phyloP scores from a whole-genome alignment of 2,797 vertebrate genomes.

The Premnoplex brunnescens region DNA sequence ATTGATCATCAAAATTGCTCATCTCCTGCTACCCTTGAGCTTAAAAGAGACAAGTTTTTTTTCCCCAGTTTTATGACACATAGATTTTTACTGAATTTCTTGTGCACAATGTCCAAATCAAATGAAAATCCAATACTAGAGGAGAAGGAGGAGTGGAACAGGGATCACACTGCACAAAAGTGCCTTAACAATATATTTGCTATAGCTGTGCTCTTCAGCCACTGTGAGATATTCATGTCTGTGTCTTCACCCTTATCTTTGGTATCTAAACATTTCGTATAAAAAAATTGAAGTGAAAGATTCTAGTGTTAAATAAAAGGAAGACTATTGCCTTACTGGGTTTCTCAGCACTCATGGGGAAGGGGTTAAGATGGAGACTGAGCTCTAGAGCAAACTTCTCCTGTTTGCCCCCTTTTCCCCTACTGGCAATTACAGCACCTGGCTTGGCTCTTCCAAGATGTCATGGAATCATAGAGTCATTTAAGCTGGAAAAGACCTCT shows the following conservation, averaged over 20 bases:
- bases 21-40: not conserved
- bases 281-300: fast-evolving
- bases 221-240: not conserved
- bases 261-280: fast-evolving
- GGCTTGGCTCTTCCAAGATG: not conserved
- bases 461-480: fast-evolving
- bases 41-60: not conserved
- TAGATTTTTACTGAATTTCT: not conserved
- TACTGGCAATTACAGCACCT: fast-evolving
- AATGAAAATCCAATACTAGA: not conserved
- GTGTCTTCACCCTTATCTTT: fast-evolving
- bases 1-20: not conserved
- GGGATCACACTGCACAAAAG: not conserved
- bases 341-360: fast-evolving
- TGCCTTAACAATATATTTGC: not conserved
- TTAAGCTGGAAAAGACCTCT: not conserved
- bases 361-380: not conserved
- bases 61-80: fast-evolving
- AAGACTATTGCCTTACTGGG: fast-evolving
- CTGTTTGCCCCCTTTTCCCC: not conserved
- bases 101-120: fast-evolving
- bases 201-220: not conserved
- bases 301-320: not conserved
- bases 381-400: not conserved
- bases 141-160: not conserved